Conservation (phyloP, 1,140 invertebrate species). For the Drosophila oshimai region DNA sequence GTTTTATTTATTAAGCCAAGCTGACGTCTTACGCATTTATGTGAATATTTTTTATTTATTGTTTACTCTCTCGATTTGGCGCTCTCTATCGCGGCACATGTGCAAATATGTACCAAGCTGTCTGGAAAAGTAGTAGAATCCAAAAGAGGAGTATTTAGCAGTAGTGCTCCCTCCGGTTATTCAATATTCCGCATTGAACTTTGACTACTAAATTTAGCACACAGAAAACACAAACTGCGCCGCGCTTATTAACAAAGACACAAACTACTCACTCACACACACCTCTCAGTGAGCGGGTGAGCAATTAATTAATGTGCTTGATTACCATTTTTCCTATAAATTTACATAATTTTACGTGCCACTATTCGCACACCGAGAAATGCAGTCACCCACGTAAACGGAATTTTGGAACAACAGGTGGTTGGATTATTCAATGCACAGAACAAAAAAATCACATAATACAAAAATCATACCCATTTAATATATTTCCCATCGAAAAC, state of each 20-base stretch:
- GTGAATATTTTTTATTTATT: conserved; percentile 19
- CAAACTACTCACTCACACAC: conserved; percentile 39
- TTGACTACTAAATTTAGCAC: conserved; percentile 72
- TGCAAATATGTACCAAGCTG: conserved; percentile 32
- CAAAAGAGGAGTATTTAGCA: conserved; percentile 29
- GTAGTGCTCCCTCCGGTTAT: conserved; percentile 30
- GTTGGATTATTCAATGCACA: not conserved
- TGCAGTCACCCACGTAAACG: conserved; percentile 48
- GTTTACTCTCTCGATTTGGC: not conserved
- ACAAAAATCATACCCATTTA: too few relatives aligned
- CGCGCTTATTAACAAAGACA: conserved; percentile 65
- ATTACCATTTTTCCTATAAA: conserved; percentile 28
- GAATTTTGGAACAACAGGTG: conserved; percentile 18
- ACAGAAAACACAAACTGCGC: conserved; percentile 52
- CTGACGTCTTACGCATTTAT: conserved; percentile 35
- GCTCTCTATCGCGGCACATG: conserved; percentile 9
- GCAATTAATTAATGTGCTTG: conserved; percentile 49
- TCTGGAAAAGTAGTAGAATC: conserved; percentile 11
- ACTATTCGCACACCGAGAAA: conserved; percentile 52
- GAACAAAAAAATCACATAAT: not conserved
- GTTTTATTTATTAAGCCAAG: conserved; percentile 34
- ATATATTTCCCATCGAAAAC: too few relatives aligned
- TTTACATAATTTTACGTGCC: conserved; percentile 71
- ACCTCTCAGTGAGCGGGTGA: conserved; percentile 13
- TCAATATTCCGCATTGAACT: conserved; percentile 54